These are phyloP conservation scores for Ailuropoda melanoleuca DNA, from an alignment of 2,113 vertebrate genomes.

Conservation along the genomic window DNA sequence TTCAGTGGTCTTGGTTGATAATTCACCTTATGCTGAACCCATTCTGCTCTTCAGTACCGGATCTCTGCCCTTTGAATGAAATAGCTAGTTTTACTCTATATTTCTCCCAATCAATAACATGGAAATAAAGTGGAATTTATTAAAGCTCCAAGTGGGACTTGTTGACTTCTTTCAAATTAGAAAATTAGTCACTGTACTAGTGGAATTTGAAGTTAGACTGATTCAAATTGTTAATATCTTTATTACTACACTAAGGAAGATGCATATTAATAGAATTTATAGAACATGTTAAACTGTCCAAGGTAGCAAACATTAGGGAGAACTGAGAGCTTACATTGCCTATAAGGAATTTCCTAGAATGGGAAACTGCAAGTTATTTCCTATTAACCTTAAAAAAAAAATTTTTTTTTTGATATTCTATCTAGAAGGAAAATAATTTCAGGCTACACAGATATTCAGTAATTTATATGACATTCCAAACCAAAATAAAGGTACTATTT, in stretches of 20 bases:
- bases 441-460: neutral
- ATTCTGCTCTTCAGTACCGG: neutral
- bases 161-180: constrained; percentile 52
- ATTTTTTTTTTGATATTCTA: constrained; percentile 15
- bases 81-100: neutral
- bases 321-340: neutral
- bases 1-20: neutral
- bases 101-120: neutral
- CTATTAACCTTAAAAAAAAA: neutral
- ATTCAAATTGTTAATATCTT: constrained; percentile 11
- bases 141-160: constrained; percentile 14
- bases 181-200: constrained; percentile 34
- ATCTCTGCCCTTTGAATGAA: constrained; percentile 19
- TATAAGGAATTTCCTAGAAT: neutral
- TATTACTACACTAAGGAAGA: neutral
- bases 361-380: constrained; percentile 1
- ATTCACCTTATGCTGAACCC: neutral
- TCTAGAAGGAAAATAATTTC: neutral
- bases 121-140: constrained; percentile 48
- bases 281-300: constrained; percentile 2
- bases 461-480: constrained; percentile 19
- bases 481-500: constrained; percentile 38
- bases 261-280: neutral
- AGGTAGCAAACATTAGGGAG: neutral
- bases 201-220: constrained; percentile 22